Evolutionary conservation across 1,140 invertebrate genomes (phyloP).

Genomic region (Drosophila teissieri): DNA sequence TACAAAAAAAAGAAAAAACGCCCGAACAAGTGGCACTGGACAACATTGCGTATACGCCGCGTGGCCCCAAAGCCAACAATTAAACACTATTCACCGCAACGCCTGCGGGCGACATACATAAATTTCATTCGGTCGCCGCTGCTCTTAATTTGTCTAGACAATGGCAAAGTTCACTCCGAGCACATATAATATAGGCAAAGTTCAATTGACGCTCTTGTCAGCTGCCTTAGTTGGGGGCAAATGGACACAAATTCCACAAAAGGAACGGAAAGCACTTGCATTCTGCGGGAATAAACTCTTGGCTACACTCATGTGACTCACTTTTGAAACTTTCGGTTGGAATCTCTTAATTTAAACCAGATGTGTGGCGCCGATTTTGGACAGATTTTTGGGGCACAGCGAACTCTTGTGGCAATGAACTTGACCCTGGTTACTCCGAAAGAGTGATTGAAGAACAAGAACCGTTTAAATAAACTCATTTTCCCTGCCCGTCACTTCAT

Average conservation of each 20-base stretch:
- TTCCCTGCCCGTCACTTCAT: too few species aligned
- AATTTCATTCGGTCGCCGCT: conserved; percentile 45
- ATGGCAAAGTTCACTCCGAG: conserved; percentile 73
- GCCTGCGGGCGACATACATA: conserved; percentile 53
- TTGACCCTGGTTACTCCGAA: background rate
- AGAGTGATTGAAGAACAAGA: background rate
- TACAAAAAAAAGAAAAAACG: background rate
- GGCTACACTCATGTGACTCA: conserved; percentile 54
- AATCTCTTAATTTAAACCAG: conserved; percentile 78
- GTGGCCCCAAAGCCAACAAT: conserved; percentile 56
- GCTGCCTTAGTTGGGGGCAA: conserved; percentile 52
- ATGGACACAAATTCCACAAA: conserved; percentile 1
- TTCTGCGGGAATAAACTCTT: conserved; percentile 32
- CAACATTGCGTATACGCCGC: conserved; percentile 67
- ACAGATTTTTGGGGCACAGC: background rate
- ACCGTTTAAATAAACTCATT: too few species aligned
- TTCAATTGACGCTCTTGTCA: conserved; percentile 71
- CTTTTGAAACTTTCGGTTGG: conserved; percentile 31
- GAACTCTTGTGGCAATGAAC: conserved; percentile 31
- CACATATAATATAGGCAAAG: conserved; percentile 60
- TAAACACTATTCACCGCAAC: conserved; percentile 54
- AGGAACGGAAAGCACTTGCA: conserved; percentile 35
- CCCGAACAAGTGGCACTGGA: conserved; percentile 14
- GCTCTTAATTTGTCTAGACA: conserved; percentile 80
- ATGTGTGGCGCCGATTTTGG: conserved; percentile 26